phyloP scores from a whole-genome alignment of 2,113 vertebrate genomes.

The Pseudopodoces humilis region DNA sequence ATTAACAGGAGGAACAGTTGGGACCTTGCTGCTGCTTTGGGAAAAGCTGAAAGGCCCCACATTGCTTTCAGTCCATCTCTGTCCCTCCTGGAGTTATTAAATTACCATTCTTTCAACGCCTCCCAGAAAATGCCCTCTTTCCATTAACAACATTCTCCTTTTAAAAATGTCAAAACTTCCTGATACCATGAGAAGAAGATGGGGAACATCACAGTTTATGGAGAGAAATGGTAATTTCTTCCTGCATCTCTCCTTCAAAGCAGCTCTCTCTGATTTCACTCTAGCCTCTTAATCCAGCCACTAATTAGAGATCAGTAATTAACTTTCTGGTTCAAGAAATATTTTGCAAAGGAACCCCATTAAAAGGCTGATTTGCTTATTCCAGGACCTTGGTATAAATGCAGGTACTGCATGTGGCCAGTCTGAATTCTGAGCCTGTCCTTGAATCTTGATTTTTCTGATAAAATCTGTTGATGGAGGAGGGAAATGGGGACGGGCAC shows the following conservation, averaged over 20 bases:
- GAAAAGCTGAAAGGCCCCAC: background rate
- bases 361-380: conserved; percentile 62
- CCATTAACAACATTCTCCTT: background rate
- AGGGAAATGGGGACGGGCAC: background rate
- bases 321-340: conserved; percentile 74
- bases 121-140: background rate
- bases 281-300: conserved; percentile 58
- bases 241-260: conserved; percentile 20
- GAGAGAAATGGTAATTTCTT: background rate
- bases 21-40: background rate
- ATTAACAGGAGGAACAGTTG: background rate
- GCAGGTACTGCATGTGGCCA: background rate
- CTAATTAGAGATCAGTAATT: conserved; percentile 76
- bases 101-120: background rate
- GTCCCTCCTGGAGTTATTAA: background rate
- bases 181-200: background rate
- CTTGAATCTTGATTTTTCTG: background rate
- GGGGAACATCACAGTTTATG: background rate
- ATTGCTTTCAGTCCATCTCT: background rate
- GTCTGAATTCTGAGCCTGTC: background rate
- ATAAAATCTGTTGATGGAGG: fast-evolving
- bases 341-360: conserved; percentile 67
- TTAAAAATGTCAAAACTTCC: background rate
- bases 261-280: conserved; percentile 5
- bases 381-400: background rate